Percentiles rank a stretch among this genome's conserved stretches.
Conservation (phyloP, 2,888 invertebrate genomes). For the Druceiella hillmani region DNA sequence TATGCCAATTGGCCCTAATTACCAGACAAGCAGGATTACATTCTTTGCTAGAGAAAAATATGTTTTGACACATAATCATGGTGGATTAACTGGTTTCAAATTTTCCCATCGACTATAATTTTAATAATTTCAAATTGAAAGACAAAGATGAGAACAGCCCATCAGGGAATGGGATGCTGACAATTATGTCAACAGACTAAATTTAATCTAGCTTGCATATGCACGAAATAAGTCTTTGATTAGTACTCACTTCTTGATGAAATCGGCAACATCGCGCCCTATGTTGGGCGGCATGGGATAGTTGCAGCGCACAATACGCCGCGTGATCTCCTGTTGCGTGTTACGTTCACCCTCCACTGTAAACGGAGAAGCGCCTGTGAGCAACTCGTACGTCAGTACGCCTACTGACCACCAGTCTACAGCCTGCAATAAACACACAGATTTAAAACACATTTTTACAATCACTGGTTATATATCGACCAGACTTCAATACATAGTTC, state of each 20-base stretch:
- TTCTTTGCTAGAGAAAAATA: too few relatives aligned
- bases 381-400: constrained; percentile 90
- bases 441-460: not conserved
- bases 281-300: constrained; percentile 86
- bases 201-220: too few relatives aligned
- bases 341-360: constrained; percentile 93
- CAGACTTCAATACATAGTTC: too few relatives aligned
- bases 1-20: too few relatives aligned
- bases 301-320: constrained; percentile 79
- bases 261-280: constrained; percentile 66
- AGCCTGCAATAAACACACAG: constrained; percentile 59
- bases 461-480: too few relatives aligned
- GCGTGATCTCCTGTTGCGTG: constrained; percentile 90
- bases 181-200: constrained; percentile 2
- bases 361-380: constrained; percentile 96
- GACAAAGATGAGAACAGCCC: too few relatives aligned
- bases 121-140: too few relatives aligned
- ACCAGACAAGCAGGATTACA: too few relatives aligned
- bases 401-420: constrained; percentile 99
- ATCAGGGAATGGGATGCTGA: not conserved
- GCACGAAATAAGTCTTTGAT: too few relatives aligned
- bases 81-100: too few relatives aligned
- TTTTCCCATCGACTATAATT: too few relatives aligned
- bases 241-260: constrained; percentile 50
- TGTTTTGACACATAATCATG: too few relatives aligned